These are phyloP conservation scores for Scolopax mira DNA, from an alignment of 2,113 vertebrate genomes.

Conservation along the genomic window DNA sequence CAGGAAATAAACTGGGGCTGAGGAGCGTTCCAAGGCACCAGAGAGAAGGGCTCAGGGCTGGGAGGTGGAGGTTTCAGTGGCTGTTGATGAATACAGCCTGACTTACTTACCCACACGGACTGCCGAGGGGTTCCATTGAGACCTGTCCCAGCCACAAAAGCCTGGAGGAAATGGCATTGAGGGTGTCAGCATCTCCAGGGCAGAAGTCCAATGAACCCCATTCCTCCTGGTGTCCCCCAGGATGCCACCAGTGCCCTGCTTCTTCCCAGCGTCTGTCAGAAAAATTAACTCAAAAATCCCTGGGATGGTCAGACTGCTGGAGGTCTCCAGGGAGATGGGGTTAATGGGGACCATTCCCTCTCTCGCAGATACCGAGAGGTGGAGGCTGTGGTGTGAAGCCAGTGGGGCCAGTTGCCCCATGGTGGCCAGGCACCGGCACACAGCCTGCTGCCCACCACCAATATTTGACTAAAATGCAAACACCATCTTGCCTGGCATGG, in stretches of 20 bases:
- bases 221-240: accelerated
- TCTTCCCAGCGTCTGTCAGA: not conserved
- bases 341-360: not conserved
- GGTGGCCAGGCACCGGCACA: accelerated
- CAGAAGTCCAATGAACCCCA: not conserved
- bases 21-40: accelerated
- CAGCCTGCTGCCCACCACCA: not conserved
- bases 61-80: not conserved
- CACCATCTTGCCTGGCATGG: not conserved
- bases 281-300: not conserved
- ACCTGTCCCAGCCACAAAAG: not conserved
- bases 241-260: not conserved
- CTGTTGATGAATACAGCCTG: not conserved
- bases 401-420: accelerated
- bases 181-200: not conserved
- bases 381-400: not conserved
- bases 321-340: not conserved
- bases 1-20: not conserved
- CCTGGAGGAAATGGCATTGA: not conserved
- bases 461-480: not conserved
- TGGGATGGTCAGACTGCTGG: accelerated
- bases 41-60: not conserved
- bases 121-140: not conserved
- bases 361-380: accelerated
- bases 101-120: not conserved